phyloP scores from a whole-genome alignment of 2,113 vertebrate genomes.

The Mobula hypostoma region DNA sequence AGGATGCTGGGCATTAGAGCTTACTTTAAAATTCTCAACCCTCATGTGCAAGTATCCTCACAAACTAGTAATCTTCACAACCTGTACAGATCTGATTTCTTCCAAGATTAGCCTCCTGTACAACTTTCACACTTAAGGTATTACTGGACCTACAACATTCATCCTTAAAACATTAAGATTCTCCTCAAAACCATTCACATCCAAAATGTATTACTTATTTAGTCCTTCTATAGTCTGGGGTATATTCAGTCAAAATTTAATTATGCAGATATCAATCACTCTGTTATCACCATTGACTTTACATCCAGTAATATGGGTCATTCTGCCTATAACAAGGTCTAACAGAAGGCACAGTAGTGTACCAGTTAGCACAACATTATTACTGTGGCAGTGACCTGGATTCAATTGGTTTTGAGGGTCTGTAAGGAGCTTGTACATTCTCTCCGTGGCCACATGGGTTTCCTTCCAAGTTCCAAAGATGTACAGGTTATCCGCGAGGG shows the following conservation, averaged over 20 bases:
- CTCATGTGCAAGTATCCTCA: background rate
- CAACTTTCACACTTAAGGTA: background rate
- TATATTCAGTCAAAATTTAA: too few relatives aligned
- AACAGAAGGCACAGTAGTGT: too few relatives aligned
- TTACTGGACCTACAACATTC: background rate
- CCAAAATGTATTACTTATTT: background rate
- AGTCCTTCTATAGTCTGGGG: background rate
- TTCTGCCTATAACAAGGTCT: too few relatives aligned
- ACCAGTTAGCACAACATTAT: too few relatives aligned
- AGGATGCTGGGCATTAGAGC: too few relatives aligned
- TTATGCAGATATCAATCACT: too few relatives aligned
- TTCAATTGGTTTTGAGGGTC: too few relatives aligned
- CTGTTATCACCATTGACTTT: background rate
- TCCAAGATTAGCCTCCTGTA: background rate
- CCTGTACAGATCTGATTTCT: background rate
- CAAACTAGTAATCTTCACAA: background rate
- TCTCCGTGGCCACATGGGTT: too few relatives aligned
- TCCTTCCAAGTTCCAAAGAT: too few relatives aligned
- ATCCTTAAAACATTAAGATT: background rate
- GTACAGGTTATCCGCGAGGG: too few relatives aligned
- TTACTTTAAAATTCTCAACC: background rate
- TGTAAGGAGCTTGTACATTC: too few relatives aligned
- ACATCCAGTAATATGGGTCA: background rate
- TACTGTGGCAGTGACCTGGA: too few relatives aligned
- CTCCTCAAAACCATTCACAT: background rate